These are phyloP conservation scores for Catagonus wagneri DNA, from an alignment of 2,113 vertebrate species.

Conservation along the genomic window DNA sequence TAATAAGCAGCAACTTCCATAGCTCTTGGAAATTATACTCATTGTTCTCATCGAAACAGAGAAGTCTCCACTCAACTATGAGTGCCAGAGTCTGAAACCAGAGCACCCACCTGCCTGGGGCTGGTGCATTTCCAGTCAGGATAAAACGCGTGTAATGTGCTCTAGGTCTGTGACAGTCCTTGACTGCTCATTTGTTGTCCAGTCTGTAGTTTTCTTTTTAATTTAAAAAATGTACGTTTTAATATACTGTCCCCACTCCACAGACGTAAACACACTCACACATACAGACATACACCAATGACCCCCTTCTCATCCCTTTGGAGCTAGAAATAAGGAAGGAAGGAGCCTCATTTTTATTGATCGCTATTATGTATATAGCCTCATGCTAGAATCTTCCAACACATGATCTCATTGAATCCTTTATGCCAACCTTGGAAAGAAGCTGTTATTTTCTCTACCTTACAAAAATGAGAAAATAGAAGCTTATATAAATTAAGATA, in stretches of 20 bases:
- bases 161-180: not conserved
- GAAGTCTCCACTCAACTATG: not conserved
- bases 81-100: not conserved
- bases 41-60: not conserved
- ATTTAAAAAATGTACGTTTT: not conserved
- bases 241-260: not conserved
- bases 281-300: not conserved
- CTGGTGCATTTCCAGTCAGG: not conserved
- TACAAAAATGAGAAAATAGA: conserved; percentile 16
- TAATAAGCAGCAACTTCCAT: not conserved
- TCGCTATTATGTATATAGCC: not conserved
- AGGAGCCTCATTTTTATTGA: not conserved
- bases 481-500: not conserved
- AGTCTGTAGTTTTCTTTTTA: not conserved
- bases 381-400: not conserved
- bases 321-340: conserved; percentile 11
- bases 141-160: not conserved
- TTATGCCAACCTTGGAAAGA: not conserved
- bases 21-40: not conserved
- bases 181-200: not conserved
- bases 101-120: not conserved
- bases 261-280: not conserved
- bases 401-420: not conserved
- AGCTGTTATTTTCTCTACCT: conserved; percentile 3
- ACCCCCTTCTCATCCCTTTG: not conserved